Evolutionary conservation across 1,140 invertebrate species (phyloP).

Genomic region (Archivesica marissinica): DNA sequence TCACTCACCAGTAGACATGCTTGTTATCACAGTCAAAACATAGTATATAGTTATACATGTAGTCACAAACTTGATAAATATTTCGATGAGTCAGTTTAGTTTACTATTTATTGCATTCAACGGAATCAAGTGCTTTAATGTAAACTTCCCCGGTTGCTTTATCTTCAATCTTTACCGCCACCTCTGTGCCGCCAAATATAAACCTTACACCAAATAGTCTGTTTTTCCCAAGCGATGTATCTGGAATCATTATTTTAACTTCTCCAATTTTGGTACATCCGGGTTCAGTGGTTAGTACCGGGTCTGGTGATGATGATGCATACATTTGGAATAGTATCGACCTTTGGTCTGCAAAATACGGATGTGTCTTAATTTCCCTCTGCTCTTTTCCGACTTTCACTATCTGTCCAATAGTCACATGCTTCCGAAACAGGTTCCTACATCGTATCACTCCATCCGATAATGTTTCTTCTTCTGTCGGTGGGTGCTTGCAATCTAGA

Average conservation of each 20-base stretch:
- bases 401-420: conserved; percentile 14
- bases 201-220: conserved; percentile 10
- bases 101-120: too few species aligned
- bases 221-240: background rate
- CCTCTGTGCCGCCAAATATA: conserved; percentile 34
- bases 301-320: background rate
- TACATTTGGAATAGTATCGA: background rate
- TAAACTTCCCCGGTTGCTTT: background rate
- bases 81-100: too few species aligned
- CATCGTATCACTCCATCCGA: background rate
- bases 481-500: background rate
- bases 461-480: background rate
- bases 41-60: too few species aligned
- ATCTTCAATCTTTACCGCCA: conserved; percentile 31
- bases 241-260: background rate
- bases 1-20: too few species aligned
- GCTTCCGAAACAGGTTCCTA: background rate
- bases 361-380: background rate
- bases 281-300: background rate
- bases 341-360: background rate
- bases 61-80: too few species aligned
- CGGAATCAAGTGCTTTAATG: background rate
- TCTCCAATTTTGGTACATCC: conserved; percentile 3
- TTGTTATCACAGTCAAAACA: too few species aligned
- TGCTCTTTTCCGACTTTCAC: conserved; percentile 19